Base-by-base conservation (phyloP, 2,888 invertebrate genomes). In the Merodon equestris region DNA sequence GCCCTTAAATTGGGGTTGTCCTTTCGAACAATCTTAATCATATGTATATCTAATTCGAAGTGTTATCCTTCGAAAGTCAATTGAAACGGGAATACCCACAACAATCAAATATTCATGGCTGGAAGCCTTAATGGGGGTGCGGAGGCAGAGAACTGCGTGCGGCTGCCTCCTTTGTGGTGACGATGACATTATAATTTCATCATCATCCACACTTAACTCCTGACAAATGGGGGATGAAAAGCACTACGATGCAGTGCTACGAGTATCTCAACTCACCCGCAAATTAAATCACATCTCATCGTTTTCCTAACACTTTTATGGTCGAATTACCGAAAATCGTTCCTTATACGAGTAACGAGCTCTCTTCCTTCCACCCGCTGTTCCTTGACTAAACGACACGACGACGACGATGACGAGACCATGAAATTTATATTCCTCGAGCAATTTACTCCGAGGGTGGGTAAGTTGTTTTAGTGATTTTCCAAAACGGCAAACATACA, bases 301-400 rank as follows among this genome's bases (percentile, higher is more conserved):
- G 85, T 83, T 86, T 85, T 84, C 83, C 84, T 85, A 85, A 86
- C 87, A 86, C 86, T 87, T 86, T 87, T 83, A 83, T 81, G 82
- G 82, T 82, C 73, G 83, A 81, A 82, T 83, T 83, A 83, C 81
- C 81, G 79, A 72, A 71, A 67, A 51, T 57, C 60, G 50, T 44
- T 57, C 42, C 27, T 58, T 18, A 57, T 53, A 14, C 18, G n/a
- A 42, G 12, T 10, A 10, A 10, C 40, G 3, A 40, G n/a, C 27
- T 27, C 27, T 2, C 27, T 27, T 27, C 27, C 27, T 27, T 27
- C 27, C 27, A 2, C 7, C 7, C 27, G 3, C 27, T 27, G 27
- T 7, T 27, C 27, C 27, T 2, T 34, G 44, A 45, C 64, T 56
- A 63, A 68, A 53, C 54, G 67, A 58, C 40, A 27, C 27, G 27